Evolutionary conservation across 2,113 vertebrate genomes (phyloP).

Genomic region (Xenopus tropicalis): UCB_Xtro_10.0 CM004443.2:212867501-212868000

Average conservation of each 20-base stretch:
- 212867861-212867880: too few relatives aligned
- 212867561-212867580: conserved; percentile 84
- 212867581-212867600: conserved; percentile 90
- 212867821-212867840: conserved; percentile 86
- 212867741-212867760: conserved; percentile 98
- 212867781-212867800: conserved; percentile 93
- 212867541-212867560: conserved; percentile 90
- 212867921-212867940: conserved; percentile 96
- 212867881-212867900: too few relatives aligned
- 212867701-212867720: conserved; percentile 99
- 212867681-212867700: conserved; percentile 53
- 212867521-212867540: conserved; percentile 91
- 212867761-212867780: conserved; percentile 92
- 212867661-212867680: too few relatives aligned
- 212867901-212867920: conserved; percentile 36
- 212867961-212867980: conserved; percentile 97
- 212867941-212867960: conserved; percentile 90
- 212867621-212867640: too few relatives aligned
- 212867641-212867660: too few relatives aligned
- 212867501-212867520: conserved; percentile 87
- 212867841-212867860: too few relatives aligned
- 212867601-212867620: neutral
- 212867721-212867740: conserved; percentile 88
- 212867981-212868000: conserved; percentile 95
- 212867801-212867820: conserved; percentile 89